These are phyloP conservation scores for Caretta caretta DNA, from an alignment of 2,113 vertebrate species.

Conservation along the genomic window DNA sequence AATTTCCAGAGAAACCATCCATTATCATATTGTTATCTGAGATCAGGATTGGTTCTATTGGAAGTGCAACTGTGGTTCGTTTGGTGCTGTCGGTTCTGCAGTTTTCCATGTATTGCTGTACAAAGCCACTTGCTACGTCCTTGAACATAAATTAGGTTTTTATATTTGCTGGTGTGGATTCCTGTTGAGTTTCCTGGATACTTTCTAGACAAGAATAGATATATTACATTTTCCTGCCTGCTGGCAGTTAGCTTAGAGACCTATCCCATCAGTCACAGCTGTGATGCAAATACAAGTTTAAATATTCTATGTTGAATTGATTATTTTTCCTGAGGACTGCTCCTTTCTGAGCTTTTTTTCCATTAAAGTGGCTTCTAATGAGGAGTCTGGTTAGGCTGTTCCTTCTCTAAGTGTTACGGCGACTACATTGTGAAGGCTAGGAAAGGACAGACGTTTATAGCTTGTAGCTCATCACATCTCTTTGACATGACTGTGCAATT, in stretches of 20 bases:
- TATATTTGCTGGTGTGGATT: slow-evolving; percentile 22
- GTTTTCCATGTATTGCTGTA: background rate
- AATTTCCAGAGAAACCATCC: slow-evolving; percentile 11
- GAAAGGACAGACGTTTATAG: slow-evolving; percentile 13
- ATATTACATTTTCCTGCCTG: background rate
- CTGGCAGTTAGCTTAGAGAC: slow-evolving; percentile 13
- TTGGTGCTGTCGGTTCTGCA: background rate
- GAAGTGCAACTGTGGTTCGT: background rate
- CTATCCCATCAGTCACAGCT: slow-evolving; percentile 57
- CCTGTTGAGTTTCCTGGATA: slow-evolving; percentile 37
- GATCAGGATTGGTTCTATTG: background rate
- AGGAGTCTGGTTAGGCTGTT: background rate
- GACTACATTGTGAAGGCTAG: background rate
- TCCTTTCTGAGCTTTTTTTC: background rate
- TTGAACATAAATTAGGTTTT: background rate
- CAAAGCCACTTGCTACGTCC: background rate
- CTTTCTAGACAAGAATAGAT: background rate
- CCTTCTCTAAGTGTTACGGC: fast-evolving
- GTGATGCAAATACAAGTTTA: background rate
- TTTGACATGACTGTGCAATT: background rate
- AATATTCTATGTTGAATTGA: background rate
- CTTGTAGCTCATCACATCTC: background rate
- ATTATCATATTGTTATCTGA: background rate
- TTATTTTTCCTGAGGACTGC: background rate
- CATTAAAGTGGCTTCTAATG: background rate